phyloP scores from a whole-genome alignment of 2,888 invertebrate species.

The Trichogramma evanescens region DNA sequence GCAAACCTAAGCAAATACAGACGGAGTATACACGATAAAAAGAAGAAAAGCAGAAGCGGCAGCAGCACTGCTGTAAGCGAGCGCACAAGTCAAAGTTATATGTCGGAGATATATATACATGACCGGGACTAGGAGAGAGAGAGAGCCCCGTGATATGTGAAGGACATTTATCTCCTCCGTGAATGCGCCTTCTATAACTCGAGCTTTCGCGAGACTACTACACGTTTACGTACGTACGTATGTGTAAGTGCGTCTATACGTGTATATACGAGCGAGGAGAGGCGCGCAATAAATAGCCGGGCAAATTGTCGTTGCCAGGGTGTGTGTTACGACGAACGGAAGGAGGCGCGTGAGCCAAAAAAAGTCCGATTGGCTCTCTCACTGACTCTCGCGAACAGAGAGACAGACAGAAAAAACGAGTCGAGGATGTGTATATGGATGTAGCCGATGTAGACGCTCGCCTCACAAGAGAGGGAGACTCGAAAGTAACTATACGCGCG shows the following conservation, averaged over 20 bases:
- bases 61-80: too few relatives aligned
- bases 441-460: too few relatives aligned
- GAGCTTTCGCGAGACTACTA: neutral
- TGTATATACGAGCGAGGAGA: neutral
- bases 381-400: neutral
- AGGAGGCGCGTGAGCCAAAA: slow-evolving; percentile 17
- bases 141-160: slow-evolving; percentile 37
- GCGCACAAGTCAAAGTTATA: too few relatives aligned
- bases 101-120: too few relatives aligned
- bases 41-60: too few relatives aligned
- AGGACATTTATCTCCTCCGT: slow-evolving; percentile 41
- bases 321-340: slow-evolving; percentile 3
- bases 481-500: neutral
- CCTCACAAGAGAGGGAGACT: too few relatives aligned
- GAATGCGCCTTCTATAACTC: slow-evolving; percentile 24
- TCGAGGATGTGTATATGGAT: neutral
- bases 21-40: too few relatives aligned
- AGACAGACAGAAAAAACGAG: neutral
- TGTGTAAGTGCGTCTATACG: too few relatives aligned
- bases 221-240: too few relatives aligned
- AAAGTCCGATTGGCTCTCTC: neutral
- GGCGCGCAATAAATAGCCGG: slow-evolving; percentile 16
- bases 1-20: too few relatives aligned
- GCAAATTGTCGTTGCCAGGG: slow-evolving; percentile 21
- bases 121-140: too few relatives aligned